phyloP scores from a whole-genome alignment of 1,140 invertebrate genomes.

The Aphaenogaster ashmeadi region DNA sequence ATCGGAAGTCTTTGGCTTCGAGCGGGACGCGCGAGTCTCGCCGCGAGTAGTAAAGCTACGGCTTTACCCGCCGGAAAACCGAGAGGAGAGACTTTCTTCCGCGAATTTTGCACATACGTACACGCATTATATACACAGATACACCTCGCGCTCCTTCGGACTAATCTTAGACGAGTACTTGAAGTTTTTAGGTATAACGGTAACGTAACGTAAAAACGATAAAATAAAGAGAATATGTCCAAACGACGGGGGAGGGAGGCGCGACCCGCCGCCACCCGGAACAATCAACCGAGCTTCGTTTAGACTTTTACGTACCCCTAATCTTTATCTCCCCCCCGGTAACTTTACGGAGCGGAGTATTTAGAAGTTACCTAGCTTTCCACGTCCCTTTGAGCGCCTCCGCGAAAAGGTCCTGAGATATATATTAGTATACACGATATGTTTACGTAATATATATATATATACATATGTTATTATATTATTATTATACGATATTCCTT shows the following conservation, averaged over 20 bases:
- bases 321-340: slow-evolving; percentile 28
- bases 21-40: neutral
- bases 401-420: slow-evolving; percentile 37
- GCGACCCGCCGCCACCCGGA: slow-evolving; percentile 78
- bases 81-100: slow-evolving; percentile 64
- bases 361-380: slow-evolving; percentile 55
- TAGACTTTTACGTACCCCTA: slow-evolving; percentile 80
- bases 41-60: neutral
- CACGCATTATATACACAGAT: slow-evolving; percentile 70
- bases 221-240: slow-evolving; percentile 49
- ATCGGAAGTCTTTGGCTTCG: neutral
- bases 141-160: slow-evolving; percentile 74
- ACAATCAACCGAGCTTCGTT: slow-evolving; percentile 86
- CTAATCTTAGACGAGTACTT: slow-evolving; percentile 66
- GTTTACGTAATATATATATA: slow-evolving; percentile 68
- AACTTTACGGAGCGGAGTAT: slow-evolving; percentile 38
- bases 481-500: slow-evolving; percentile 64
- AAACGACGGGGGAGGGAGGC: slow-evolving; percentile 53
- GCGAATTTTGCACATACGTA: slow-evolving; percentile 69
- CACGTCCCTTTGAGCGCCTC: neutral
- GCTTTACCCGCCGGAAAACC: slow-evolving; percentile 10
- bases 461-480: slow-evolving; percentile 62
- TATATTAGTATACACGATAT: slow-evolving; percentile 53
- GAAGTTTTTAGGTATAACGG: slow-evolving; percentile 31
- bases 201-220: slow-evolving; percentile 8